Evolutionary conservation across 1,140 invertebrate genomes (phyloP), one percentile per base, ranked within the genome.

Genomic region (Drosophila punjabiensis): DNA sequence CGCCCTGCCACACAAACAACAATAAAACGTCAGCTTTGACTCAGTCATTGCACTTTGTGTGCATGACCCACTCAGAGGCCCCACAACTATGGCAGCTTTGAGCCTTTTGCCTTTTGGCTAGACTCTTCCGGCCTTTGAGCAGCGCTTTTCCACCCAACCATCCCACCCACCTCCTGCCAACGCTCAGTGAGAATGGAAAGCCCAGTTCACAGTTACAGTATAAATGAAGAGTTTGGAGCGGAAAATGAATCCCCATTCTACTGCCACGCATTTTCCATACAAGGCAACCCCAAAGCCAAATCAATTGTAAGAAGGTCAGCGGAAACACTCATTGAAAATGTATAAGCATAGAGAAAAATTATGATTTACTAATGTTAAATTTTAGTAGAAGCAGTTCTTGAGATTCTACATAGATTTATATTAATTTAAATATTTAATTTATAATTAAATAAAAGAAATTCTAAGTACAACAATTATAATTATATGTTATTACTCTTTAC

Each of bases 241-340:
- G 58, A 84, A 81, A 87, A 76, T 63, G 60, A 53, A 62, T 78
- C 41, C 65, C 37, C 64, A 32, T 11, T 5, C 53, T 24, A 33
- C 13, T 16, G 28, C n/a, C 32, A 33, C 65, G 80, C 52, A 78
- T 79, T 70, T 63, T 63, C 5, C 52, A 43, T n/a, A 56, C 47
- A 18, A 28, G 11, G 20, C 28, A 33, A 62, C 50, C 68, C 48
- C 70, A n/a, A 65, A 70, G 76, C 65, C 70, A 79, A 90, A 89
- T 89, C 85, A 89, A 85, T 90, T 89, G 71, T 69, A 76, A 82
- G 79, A 89, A 89, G 85, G 85, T 89, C 85, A 90, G 78, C 79
- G 47, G 18, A 37, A 56, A 60, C 30, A 60, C 59, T 45, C 14
- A 28, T 30, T 13, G 37, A 28, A 56, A 28, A 52, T 41, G 48